Base-by-base conservation (phyloP, 2,888 invertebrate species). In the Merodon equestris region DNA sequence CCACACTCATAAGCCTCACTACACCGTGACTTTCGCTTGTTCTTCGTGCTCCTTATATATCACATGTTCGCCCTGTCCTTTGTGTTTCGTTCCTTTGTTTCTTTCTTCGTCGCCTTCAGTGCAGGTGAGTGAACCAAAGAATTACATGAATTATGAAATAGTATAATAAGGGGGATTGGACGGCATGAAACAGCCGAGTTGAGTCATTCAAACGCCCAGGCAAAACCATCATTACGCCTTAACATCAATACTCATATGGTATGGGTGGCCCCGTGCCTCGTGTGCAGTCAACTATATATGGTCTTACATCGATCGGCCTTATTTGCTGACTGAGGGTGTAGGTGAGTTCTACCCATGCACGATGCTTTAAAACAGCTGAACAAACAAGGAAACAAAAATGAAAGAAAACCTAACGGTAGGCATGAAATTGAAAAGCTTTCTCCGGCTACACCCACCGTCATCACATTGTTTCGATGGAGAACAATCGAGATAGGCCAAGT, bases 221-320 rank as follows among this genome's bases (percentile, higher is more conserved):
- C 27, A 27, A 27, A 4, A 4, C 27, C 27, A 27, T 27, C 27
- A 27, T 27, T 27, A 2, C 27, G 27, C 27, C 27, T 27, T 27
- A 27, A 27, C 27, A 27, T 27, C n/a, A n/a, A n/a, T n/a, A n/a
- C n/a, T n/a, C n/a, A n/a, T 27, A 27, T 7, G 27, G 27, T 27
- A 27, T 27, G 7, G n/a, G n/a, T n/a, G n/a, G 17, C 27, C 5
- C 13, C 56, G 38, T 57, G 53, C 34, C 36, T 53, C 58, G 68
- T 58, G 75, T 70, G 47, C 44, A 70, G 70, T 70, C 75, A 70
- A 75, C 48, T 58, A 54, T 13, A 64, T 64, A 15, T 17, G 1
- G n/a, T 15, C 60, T 18, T 13, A 7, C 36, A 27, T 27, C 27
- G 27, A 27, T 27, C 27, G 27, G 27, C 27, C 27, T 27, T 27